A percentile compares a stretch with the other conserved stretches of the same genome.
These are phyloP conservation scores for Enhydra lutris DNA, from an alignment of 2,113 vertebrate genomes.

Conservation along the genomic window DNA sequence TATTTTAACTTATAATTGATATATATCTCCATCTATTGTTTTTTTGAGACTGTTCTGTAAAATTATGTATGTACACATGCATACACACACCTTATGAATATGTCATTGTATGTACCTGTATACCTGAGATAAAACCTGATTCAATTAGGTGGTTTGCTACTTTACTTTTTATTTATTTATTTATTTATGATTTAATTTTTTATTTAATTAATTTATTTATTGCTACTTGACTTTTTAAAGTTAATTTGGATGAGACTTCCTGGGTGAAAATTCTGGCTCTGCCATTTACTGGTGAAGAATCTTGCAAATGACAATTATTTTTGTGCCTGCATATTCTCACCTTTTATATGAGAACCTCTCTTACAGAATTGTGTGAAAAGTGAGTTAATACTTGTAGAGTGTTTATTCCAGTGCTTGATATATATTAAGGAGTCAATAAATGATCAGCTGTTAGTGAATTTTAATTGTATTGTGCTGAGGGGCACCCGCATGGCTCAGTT, in stretches of 20 bases:
- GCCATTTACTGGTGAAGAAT: background rate
- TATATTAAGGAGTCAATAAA: background rate
- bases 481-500: background rate
- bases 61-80: background rate
- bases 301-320: background rate
- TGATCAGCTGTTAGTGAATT: background rate
- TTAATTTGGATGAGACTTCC: background rate
- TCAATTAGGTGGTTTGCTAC: background rate
- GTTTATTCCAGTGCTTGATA: background rate
- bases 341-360: background rate
- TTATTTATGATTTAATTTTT: too few species aligned
- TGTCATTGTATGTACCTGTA: background rate
- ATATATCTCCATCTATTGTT: background rate
- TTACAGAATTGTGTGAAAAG: background rate
- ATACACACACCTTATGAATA: background rate
- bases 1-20: constrained; percentile 23
- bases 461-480: background rate
- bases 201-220: too few species aligned
- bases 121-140: background rate
- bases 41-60: background rate
- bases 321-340: background rate
- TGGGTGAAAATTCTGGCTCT: background rate
- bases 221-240: background rate
- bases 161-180: background rate
- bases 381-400: background rate